Base-by-base conservation (phyloP, 2,888 invertebrate genomes). In the Hyposoter didymator region DNA sequence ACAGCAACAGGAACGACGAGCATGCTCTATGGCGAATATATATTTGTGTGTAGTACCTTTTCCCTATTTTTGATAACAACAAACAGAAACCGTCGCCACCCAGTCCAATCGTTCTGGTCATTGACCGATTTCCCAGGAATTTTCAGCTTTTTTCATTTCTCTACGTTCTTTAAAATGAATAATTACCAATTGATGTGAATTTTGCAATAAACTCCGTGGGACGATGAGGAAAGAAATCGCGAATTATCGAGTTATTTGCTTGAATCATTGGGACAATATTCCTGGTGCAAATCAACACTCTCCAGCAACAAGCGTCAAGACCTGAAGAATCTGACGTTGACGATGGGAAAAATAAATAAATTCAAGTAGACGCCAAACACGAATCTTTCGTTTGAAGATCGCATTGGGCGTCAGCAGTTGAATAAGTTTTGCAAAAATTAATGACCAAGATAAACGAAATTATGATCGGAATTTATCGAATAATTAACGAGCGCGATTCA, bases 1-100 rank as follows among this genome's bases (percentile, higher is more conserved):
- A 85, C 79, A 79, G 85, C 28, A 82, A 85, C 79, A 82, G 85
- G 82, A 85, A 85, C 78, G 66, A 82, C 75, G 67, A 78, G 43
- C 45, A 79, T 79, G 39, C 72, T 79, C 72, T 64, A 10, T 59
- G n/a, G 2, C 28, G 12, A 17, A 14, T 49, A 62, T 45, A 62
- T 32, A 79, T 45, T 39, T 55, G 52, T 79, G n/a, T 64, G 39
- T 59, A 55, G 32, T 43, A 79, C 52, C 64, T 55, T 66, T 66
- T 79, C 79, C 55, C 75, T 82, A 79, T 79, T 82, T 82, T 85
- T 82, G 82, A 85, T 79, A 85, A 85, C 82, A 85, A 85, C 85
- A 82, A 82, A 85, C 70, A 74, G 22, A 47, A 64, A 79, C 35
- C n/a, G 49, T 62, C 49, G 64, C 49, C 74, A 64, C 19, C 2